phyloP scores from a whole-genome alignment of 2,797 vertebrate species.

The Hoplostethus mediterraneus region DNA sequence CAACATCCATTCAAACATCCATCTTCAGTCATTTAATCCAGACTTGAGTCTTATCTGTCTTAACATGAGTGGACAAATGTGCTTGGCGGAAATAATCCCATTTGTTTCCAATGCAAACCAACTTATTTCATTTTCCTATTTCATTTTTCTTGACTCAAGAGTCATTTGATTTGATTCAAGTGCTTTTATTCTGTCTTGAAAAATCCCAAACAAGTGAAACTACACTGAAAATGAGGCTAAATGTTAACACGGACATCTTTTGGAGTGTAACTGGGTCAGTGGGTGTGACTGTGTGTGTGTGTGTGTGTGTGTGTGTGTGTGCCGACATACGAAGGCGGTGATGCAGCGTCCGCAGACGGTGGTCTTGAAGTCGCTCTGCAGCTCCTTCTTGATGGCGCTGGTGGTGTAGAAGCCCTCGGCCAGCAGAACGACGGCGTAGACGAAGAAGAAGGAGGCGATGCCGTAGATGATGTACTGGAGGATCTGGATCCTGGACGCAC shows the following conservation, averaged over 20 bases:
- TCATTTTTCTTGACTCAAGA: too few relatives aligned
- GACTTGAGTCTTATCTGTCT: too few relatives aligned
- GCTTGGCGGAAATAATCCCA: too few relatives aligned
- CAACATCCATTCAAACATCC: too few relatives aligned
- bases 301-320: conserved; percentile 25
- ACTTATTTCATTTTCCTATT: too few relatives aligned
- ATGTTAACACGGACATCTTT: neutral
- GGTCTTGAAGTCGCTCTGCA: conserved; percentile 98
- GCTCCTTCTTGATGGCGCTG: conserved; percentile 94
- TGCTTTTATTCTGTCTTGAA: too few relatives aligned
- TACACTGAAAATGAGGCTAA: too few relatives aligned
- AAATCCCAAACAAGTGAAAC: too few relatives aligned
- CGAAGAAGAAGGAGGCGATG: conserved; percentile 96
- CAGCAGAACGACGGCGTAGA: conserved; percentile 96
- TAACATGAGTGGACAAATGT: too few relatives aligned
- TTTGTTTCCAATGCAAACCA: too few relatives aligned
- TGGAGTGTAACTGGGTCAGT: conserved; percentile 36
- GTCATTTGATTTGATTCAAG: too few relatives aligned
- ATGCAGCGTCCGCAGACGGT: conserved; percentile 97
- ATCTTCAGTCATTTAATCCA: too few relatives aligned
- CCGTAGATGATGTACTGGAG: conserved; percentile 99
- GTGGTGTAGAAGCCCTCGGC: conserved; percentile 99
- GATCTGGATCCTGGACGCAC: conserved; percentile 90
- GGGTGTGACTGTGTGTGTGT: conserved; percentile 23
- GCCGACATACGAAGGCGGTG: conserved; percentile 91